Evolutionary conservation across 2,888 invertebrate species (phyloP).

Genomic region (Silvanus unidentatus): DNA sequence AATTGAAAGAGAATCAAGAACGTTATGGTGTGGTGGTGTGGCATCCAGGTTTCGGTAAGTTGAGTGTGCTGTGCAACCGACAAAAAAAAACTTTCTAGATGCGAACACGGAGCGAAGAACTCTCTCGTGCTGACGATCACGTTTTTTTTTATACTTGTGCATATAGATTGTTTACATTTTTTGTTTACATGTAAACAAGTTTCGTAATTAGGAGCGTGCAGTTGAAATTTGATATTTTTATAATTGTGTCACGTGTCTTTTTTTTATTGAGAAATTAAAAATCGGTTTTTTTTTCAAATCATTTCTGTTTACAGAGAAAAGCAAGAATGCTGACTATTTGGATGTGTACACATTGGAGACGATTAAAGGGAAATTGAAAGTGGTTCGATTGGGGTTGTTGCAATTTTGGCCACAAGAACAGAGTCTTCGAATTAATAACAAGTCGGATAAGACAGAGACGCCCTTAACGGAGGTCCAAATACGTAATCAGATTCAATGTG

Average conservation of each 20-base stretch:
- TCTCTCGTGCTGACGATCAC: no score
- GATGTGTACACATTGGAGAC: slow-evolving; percentile 60
- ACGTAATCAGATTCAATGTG: slow-evolving; percentile 58
- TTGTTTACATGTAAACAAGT: no score
- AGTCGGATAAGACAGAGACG: slow-evolving; percentile 63
- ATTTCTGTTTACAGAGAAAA: slow-evolving; percentile 55
- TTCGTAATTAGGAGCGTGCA: no score
- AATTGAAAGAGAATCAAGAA: slow-evolving; percentile 44
- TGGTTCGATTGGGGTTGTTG: slow-evolving; percentile 55
- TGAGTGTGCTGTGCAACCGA: neutral
- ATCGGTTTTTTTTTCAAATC: no score
- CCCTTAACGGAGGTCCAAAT: slow-evolving; percentile 64
- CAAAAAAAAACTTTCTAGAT: neutral
- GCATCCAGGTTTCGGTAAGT: slow-evolving; percentile 65
- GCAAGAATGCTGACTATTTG: slow-evolving; percentile 66
- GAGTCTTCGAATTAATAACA: slow-evolving; percentile 66
- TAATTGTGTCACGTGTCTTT: slow-evolving; percentile 2
- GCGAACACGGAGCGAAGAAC: no score
- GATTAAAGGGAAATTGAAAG: slow-evolving; percentile 51
- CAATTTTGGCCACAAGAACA: slow-evolving; percentile 66
- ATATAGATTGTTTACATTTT: neutral
- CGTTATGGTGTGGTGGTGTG: slow-evolving; percentile 67
- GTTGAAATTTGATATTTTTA: neutral
- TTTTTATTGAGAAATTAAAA: slow-evolving; percentile 5
- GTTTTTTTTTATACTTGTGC: no score